Base-by-base conservation (phyloP, 2,888 invertebrate species). In the Oconnorella tubifera region DNA sequence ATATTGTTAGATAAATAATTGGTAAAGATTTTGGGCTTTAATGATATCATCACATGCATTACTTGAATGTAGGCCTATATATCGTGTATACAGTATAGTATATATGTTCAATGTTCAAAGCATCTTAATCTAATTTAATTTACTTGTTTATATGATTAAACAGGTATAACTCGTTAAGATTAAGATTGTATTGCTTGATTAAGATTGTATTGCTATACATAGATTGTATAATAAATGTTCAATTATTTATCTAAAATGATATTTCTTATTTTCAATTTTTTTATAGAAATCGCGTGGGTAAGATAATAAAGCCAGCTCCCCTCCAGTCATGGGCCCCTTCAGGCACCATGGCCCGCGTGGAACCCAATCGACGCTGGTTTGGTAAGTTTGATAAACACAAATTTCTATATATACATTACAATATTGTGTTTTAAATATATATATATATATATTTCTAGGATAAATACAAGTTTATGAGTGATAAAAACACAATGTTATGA, bases 351-450 rank as follows among this genome's bases (percentile, higher is more conserved):
- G 93, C 97, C 33, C 86, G 98, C 66, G 92, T 99, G 0, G 99
- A 97, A 83, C 99, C 99, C 1, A 96, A 92, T 74, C 92, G 95
- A 75, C 93, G 91, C 80, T 99, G 99, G 99, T 99, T 99, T 83
- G 96, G 97, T 83, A 73, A 76, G 81, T 66, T 29, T n/a, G 27
- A 51, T 53, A 53, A n/a, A 27, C 27, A 14, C 28, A 51, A 25
- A 40, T 2, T 51, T 33, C 25, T 29, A 48, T 6, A n/a, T n/a
- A n/a, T n/a, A n/a, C n/a, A n/a, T n/a, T n/a, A 25, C 23, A 28
- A 48, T 33, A 27, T 33, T 6, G 10, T 23, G 3, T 33, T 61
- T 29, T 2, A 25, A 2, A 1, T 27, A 23, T 60, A 6, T 3
- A 29, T 29, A 27, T 53, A 25, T 14, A 31, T 62, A 23, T 55